A percentile compares a stretch with the other conserved stretches of the same genome.
Evolutionary conservation across 2,797 vertebrate species (phyloP).

Genomic region (Cuniculus paca): DNA sequence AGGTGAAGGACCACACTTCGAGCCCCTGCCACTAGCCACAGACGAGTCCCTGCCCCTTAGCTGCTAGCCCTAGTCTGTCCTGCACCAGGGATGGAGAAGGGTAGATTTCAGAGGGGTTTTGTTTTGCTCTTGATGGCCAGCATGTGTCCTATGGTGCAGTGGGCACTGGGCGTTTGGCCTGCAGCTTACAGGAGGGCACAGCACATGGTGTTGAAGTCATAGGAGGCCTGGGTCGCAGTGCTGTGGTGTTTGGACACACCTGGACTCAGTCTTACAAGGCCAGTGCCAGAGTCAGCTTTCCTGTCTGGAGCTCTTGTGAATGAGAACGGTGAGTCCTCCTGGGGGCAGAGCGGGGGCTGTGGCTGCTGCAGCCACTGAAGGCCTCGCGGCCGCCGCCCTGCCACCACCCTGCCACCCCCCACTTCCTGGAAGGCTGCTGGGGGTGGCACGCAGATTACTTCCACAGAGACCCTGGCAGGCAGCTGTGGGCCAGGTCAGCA

Average conservation of each 20-base stretch:
- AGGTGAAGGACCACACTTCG: too few relatives aligned
- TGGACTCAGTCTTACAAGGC: not conserved
- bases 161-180: not conserved
- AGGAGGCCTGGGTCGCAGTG: not conserved
- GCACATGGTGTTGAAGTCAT: not conserved
- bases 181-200: not conserved
- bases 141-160: too few relatives aligned
- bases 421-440: not conserved
- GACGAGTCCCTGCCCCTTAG: not conserved
- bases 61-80: not conserved
- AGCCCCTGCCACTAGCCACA: not conserved
- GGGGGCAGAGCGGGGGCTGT: not conserved
- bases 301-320: not conserved
- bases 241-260: not conserved
- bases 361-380: not conserved
- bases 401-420: accelerated
- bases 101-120: not conserved
- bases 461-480: not conserved
- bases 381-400: not conserved
- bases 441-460: not conserved
- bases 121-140: not conserved
- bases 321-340: not conserved
- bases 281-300: not conserved
- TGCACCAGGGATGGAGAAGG: not conserved
- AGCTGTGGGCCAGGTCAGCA: accelerated